Base-by-base conservation (phyloP, 2,888 invertebrate species). In the Apeira syringaria region DNA sequence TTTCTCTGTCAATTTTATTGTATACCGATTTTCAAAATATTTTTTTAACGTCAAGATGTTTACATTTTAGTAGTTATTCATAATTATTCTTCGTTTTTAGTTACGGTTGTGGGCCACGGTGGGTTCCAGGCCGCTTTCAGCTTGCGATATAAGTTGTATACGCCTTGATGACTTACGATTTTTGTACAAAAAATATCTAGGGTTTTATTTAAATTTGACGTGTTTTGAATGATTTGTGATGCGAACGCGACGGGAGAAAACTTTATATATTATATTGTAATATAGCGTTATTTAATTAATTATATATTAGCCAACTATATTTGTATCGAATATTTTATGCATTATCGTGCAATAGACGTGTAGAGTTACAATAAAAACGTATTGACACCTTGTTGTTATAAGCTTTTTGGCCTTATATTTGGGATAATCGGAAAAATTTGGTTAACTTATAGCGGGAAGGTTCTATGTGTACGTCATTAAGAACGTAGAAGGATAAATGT, bases 131-230 rank as follows among this genome's bases (percentile, higher is more conserved):
- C 10, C 36, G 9, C 10, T 5, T 10, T 48, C 36, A 20, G 26
- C 13, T 45, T 33, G 24, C 4, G 4, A 10, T 32, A 33, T 24
- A 6, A 46, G 47, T 40, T 38, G 65, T 68, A 69, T 69, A 69
- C 65, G 68, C 64, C 22, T 39, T 57, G 63, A 61, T 51, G 56
- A 53, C 55, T 48, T 56, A 58, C 59, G 43, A 33, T 51, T 41
- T 54, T 56, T 69, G 66, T 69, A 66, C 63, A 68, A 5, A 24
- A 24, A 68, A 66, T 29, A 33, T 17, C 2, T 20, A 42, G 29
- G 52, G 45, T 53, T 53, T 53, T 56, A 64, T 59, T 57, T 64
- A 33, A 64, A 60, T 59, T 59, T 40, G 42, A 58, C 60, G 56
- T 66, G 54, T 37, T 60, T 45, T 52, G 37, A 33, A 43, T 43